Evolutionary conservation across 2,888 invertebrate genomes (phyloP).

Genomic region (Drosophila tanythrix): DNA sequence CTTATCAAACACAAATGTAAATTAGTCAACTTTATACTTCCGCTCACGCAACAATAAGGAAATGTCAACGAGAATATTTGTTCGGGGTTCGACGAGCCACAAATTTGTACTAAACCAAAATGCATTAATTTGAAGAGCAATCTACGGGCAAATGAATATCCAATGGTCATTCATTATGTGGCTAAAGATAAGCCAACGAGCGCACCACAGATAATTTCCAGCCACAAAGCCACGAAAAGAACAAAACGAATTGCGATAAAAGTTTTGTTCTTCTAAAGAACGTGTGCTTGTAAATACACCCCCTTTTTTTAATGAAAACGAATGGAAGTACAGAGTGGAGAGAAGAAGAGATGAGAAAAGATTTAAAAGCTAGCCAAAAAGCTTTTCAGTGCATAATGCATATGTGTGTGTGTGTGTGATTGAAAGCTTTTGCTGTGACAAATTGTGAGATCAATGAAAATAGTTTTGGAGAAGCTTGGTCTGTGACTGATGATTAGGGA

Average conservation of each 20-base stretch:
- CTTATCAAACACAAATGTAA: slow-evolving; percentile 47
- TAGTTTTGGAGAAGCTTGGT: background rate
- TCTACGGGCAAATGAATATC: slow-evolving; percentile 39
- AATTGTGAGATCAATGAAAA: background rate
- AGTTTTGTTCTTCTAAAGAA: slow-evolving; percentile 15
- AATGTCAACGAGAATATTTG: slow-evolving; percentile 27
- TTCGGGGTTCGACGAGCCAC: slow-evolving; percentile 52
- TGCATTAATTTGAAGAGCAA: slow-evolving; percentile 43
- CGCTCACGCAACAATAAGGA: slow-evolving; percentile 52
- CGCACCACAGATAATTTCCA: slow-evolving; percentile 41
- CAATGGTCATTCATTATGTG: slow-evolving; percentile 48
- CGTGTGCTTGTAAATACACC: slow-evolving; percentile 61
- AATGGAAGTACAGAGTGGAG: background rate
- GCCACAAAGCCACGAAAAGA: slow-evolving; percentile 44
- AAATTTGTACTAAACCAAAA: slow-evolving; percentile 59
- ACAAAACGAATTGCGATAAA: slow-evolving; percentile 48
- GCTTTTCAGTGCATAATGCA: slow-evolving; percentile 3
- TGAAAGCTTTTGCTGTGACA: slow-evolving; percentile 3
- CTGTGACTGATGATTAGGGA: too few relatives aligned
- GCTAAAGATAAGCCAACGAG: slow-evolving; percentile 34
- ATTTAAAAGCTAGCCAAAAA: slow-evolving; percentile 1
- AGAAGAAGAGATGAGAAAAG: background rate
- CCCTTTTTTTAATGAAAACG: slow-evolving; percentile 41
- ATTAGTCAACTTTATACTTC: slow-evolving; percentile 60
- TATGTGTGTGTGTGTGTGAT: background rate